Evolutionary conservation across 2,888 invertebrate genomes (phyloP).

Genomic region (Lasioglossum lativentre): DNA sequence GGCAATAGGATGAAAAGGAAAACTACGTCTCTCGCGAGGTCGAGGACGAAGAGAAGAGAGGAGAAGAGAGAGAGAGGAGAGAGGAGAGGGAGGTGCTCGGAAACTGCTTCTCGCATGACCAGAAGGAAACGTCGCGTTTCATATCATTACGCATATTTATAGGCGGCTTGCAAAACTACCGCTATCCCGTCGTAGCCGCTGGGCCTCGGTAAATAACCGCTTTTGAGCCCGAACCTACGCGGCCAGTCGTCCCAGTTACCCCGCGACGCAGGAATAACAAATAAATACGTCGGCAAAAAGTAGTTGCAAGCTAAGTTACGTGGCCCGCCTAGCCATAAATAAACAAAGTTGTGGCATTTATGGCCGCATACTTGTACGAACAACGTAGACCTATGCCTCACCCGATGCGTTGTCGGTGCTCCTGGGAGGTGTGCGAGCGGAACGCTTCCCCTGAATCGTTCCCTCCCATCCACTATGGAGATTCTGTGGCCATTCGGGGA

Average conservation of each 20-base stretch:
- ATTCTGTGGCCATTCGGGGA: slow-evolving; percentile 53
- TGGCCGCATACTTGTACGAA: slow-evolving; percentile 76
- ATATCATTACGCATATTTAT: slow-evolving; percentile 78
- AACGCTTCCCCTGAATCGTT: slow-evolving; percentile 53
- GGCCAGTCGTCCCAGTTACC: slow-evolving; percentile 68
- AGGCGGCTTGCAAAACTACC: slow-evolving; percentile 67
- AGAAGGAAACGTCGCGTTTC: slow-evolving; percentile 60
- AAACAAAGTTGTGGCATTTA: slow-evolving; percentile 80
- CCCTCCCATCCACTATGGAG: slow-evolving; percentile 26
- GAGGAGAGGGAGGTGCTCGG: neutral
- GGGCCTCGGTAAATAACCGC: slow-evolving; percentile 75
- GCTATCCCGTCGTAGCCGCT: slow-evolving; percentile 56
- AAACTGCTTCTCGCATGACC: slow-evolving; percentile 51
- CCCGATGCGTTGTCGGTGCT: slow-evolving; percentile 35
- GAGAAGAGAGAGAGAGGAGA: neutral
- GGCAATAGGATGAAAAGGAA: slow-evolving; percentile 17
- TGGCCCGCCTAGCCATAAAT: slow-evolving; percentile 73
- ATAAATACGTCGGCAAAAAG: slow-evolving; percentile 81
- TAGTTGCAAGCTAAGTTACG: slow-evolving; percentile 78
- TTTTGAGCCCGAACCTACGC: slow-evolving; percentile 60
- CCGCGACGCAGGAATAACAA: slow-evolving; percentile 74
- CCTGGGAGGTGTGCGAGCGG: slow-evolving; percentile 34
- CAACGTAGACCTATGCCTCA: slow-evolving; percentile 65
- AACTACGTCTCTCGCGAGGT: neutral
- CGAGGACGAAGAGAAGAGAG: neutral